Evolutionary conservation across 1,140 invertebrate genomes (phyloP).

Genomic region (Ladona fulva): DNA sequence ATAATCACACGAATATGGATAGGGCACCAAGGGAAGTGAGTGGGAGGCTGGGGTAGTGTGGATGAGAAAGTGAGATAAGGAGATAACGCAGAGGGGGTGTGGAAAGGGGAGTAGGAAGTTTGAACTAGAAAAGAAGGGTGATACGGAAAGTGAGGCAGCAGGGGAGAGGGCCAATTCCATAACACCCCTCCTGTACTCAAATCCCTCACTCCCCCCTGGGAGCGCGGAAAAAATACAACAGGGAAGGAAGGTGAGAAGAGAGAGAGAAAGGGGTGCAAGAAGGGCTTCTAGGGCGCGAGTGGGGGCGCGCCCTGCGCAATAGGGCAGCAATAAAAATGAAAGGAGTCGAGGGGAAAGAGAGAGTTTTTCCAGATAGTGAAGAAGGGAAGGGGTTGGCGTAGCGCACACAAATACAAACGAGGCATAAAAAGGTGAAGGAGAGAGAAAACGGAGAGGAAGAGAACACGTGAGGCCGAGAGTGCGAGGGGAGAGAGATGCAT

Average conservation of each 20-base stretch:
- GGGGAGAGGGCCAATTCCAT: neutral
- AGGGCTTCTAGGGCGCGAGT: neutral
- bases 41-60: neutral
- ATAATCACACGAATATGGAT: no score
- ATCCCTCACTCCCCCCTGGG: neutral
- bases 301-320: neutral
- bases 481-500: neutral
- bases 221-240: neutral
- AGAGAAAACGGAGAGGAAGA: neutral
- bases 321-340: slow-evolving; percentile 8
- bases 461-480: neutral
- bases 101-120: neutral
- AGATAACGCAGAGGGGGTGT: neutral
- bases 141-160: neutral
- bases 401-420: neutral
- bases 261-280: neutral
- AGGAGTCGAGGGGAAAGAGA: neutral
- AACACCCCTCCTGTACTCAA: neutral
- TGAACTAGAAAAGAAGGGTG: neutral
- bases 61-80: neutral
- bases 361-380: neutral
- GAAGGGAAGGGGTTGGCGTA: neutral
- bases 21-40: neutral
- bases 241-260: neutral
- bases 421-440: neutral